Evolutionary conservation across 2,113 vertebrate genomes (phyloP).

Genomic region (Ondatra zibethicus): DNA sequence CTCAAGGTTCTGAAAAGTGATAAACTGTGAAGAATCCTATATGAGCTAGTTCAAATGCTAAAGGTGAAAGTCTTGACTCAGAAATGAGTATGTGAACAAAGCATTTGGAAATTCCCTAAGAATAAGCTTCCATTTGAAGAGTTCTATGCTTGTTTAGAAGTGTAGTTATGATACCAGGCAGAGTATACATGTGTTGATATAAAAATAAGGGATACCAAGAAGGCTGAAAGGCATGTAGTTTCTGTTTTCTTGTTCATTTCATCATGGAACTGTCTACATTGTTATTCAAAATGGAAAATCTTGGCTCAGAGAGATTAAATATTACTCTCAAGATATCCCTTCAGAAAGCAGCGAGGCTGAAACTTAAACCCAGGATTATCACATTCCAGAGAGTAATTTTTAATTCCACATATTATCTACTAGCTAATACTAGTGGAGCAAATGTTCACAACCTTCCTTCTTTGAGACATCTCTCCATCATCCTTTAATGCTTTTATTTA

Average conservation of each 20-base stretch:
- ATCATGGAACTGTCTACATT: neutral
- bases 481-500: neutral
- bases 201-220: neutral
- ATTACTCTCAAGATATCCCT: neutral
- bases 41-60: neutral
- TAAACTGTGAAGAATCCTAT: neutral
- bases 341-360: neutral
- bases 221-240: neutral
- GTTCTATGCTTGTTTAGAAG: neutral
- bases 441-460: conserved; percentile 34
- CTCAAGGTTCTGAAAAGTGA: neutral
- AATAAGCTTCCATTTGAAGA: neutral
- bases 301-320: conserved; percentile 3
- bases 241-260: neutral
- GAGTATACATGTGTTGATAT: neutral
- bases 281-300: conserved; percentile 43
- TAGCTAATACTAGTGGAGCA: neutral
- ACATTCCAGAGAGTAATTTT: conserved; percentile 6
- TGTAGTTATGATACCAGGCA: neutral
- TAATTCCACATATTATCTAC: neutral
- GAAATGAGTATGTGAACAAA: conserved; percentile 31
- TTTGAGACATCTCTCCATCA: neutral
- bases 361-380: neutral
- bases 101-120: neutral
- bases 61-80: neutral